Evolutionary conservation across 2,888 invertebrate genomes (phyloP).

Genomic region (Axea sp.): DNA sequence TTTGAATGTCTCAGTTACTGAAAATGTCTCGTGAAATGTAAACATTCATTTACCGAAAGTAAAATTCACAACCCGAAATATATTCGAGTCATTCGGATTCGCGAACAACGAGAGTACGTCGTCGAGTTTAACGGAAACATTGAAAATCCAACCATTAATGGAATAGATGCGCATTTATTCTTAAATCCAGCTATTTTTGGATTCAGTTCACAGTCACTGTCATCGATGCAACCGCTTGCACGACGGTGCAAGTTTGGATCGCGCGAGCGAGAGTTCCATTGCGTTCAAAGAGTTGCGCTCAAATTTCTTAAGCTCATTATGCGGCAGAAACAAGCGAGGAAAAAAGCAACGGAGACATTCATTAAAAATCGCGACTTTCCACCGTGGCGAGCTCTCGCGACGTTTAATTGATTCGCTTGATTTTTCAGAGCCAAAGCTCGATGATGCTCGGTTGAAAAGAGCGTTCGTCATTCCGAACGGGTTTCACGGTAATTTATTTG

Average conservation of each 20-base stretch:
- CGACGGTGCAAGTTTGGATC: slow-evolving; percentile 56
- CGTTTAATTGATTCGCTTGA: no score
- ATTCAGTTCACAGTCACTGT: slow-evolving; percentile 63
- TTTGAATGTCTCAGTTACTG: no score
- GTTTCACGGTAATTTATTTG: no score
- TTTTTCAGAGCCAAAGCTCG: no score
- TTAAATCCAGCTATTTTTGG: slow-evolving; percentile 58
- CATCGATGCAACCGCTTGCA: slow-evolving; percentile 62
- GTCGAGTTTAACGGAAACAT: slow-evolving; percentile 26
- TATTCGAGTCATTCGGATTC: background rate
- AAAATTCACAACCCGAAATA: no score
- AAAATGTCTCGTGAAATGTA: no score
- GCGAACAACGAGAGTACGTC: slow-evolving; percentile 1
- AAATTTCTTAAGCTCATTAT: slow-evolving; percentile 58
- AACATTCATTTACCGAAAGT: no score
- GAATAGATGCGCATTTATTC: slow-evolving; percentile 61
- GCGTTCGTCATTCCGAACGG: no score
- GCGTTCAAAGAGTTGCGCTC: slow-evolving; percentile 49
- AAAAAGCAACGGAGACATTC: slow-evolving; percentile 40
- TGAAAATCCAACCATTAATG: slow-evolving; percentile 57
- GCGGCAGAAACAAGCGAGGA: slow-evolving; percentile 31
- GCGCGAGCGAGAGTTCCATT: slow-evolving; percentile 43
- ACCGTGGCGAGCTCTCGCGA: background rate
- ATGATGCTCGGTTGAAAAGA: no score
- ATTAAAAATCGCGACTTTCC: slow-evolving; percentile 20